Evolutionary conservation across 1,140 invertebrate species (phyloP).

Genomic region (Adoxophyes honmai): DNA sequence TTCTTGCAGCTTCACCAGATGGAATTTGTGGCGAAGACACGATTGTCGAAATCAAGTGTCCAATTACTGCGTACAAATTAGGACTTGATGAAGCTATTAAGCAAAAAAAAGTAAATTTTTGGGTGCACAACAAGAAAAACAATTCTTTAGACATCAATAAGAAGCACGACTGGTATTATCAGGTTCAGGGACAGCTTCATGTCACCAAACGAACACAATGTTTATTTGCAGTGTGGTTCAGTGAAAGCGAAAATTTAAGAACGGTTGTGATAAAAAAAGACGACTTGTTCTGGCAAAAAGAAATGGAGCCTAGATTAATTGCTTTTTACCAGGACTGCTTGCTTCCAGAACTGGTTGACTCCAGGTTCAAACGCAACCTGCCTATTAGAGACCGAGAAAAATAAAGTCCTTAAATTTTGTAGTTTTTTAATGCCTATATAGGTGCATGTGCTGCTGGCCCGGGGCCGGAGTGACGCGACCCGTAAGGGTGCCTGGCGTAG

Average conservation of each 20-base stretch:
- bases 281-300: too few species aligned
- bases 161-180: background rate
- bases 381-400: too few species aligned
- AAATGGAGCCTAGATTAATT: too few species aligned
- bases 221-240: background rate
- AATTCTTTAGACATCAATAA: background rate
- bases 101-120: background rate
- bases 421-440: too few species aligned
- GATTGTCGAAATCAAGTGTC: background rate
- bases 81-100: background rate
- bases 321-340: too few species aligned
- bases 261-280: background rate
- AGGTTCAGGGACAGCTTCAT: background rate
- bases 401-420: too few species aligned
- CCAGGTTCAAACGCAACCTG: too few species aligned
- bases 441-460: too few species aligned
- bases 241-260: background rate
- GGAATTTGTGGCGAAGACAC: slow-evolving; percentile 27
- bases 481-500: too few species aligned
- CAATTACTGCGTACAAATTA: background rate
- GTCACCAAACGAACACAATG: background rate
- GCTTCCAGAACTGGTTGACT: too few species aligned
- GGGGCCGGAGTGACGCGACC: too few species aligned
- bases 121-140: background rate
- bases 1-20: slow-evolving; percentile 59